These are phyloP conservation scores for Polia nebulosa DNA, from an alignment of 2,888 invertebrate species.

Conservation along the genomic window DNA sequence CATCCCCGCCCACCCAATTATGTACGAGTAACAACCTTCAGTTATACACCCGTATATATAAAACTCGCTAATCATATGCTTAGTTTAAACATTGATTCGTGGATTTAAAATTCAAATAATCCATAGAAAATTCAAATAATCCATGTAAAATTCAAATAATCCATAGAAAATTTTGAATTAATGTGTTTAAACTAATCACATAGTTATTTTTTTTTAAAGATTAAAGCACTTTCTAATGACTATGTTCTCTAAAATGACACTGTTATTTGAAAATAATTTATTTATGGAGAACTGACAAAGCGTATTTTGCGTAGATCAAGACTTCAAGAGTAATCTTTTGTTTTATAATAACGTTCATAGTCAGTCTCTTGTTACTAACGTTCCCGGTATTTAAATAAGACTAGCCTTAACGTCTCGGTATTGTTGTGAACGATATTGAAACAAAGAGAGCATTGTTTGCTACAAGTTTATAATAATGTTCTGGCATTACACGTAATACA, in stretches of 20 bases:
- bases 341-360: not conserved
- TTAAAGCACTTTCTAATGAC: too few species aligned
- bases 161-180: too few species aligned
- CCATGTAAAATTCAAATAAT: too few species aligned
- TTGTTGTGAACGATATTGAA: slow-evolving; percentile 29
- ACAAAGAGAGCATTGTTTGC: slow-evolving; percentile 38
- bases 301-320: not conserved
- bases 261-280: not conserved
- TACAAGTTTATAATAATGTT: slow-evolving; percentile 31
- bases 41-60: too few species aligned
- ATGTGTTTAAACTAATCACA: too few species aligned
- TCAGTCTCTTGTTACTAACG: not conserved
- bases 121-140: too few species aligned
- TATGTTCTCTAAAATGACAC: not conserved
- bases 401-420: slow-evolving; percentile 3
- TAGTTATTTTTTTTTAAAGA: too few species aligned
- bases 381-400: slow-evolving; percentile 23
- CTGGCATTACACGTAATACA: slow-evolving; percentile 6
- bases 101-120: too few species aligned
- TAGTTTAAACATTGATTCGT: too few species aligned
- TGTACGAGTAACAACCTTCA: too few species aligned
- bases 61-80: too few species aligned
- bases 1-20: not conserved
- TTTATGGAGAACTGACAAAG: not conserved
- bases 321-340: slow-evolving; percentile 14